phyloP scores from a whole-genome alignment of 2,797 vertebrate genomes.

The Staurois parvus region DNA sequence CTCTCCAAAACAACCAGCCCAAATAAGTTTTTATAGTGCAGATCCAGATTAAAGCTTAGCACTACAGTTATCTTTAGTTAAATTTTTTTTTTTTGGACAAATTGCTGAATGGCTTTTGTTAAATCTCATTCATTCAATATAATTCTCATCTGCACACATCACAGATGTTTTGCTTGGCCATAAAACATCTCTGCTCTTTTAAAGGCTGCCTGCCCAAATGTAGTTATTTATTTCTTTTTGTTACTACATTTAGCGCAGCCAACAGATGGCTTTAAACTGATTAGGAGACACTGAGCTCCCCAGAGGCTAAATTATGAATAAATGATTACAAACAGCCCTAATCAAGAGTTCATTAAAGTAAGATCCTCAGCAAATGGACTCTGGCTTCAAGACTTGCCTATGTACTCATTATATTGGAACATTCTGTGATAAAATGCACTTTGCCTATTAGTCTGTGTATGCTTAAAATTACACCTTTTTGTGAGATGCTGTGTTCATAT shows the following conservation, averaged over 20 bases:
- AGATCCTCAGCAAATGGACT: conserved; percentile 52
- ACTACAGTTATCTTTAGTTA: no score
- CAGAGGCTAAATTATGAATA: conserved; percentile 63
- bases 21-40: no score
- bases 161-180: neutral
- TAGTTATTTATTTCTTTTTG: conserved; percentile 61
- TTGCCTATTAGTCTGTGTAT: neutral
- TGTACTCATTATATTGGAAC: conserved; percentile 23
- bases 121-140: no score
- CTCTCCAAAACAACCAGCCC: no score
- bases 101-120: no score
- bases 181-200: conserved; percentile 35
- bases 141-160: no score
- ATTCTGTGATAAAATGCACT: conserved; percentile 12
- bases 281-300: conserved; percentile 64
- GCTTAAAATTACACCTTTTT: neutral
- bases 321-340: conserved; percentile 66
- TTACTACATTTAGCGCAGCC: conserved; percentile 64
- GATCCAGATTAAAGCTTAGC: no score
- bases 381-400: conserved; percentile 7
- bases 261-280: conserved; percentile 70
- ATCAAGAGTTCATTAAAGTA: conserved; percentile 62
- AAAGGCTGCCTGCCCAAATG: conserved; percentile 36
- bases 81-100: no score
- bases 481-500: neutral